Evolutionary conservation across 2,797 vertebrate species (phyloP), one percentile per base, ranked within the genome.

Genomic region (Aldrovandia affinis): DNA sequence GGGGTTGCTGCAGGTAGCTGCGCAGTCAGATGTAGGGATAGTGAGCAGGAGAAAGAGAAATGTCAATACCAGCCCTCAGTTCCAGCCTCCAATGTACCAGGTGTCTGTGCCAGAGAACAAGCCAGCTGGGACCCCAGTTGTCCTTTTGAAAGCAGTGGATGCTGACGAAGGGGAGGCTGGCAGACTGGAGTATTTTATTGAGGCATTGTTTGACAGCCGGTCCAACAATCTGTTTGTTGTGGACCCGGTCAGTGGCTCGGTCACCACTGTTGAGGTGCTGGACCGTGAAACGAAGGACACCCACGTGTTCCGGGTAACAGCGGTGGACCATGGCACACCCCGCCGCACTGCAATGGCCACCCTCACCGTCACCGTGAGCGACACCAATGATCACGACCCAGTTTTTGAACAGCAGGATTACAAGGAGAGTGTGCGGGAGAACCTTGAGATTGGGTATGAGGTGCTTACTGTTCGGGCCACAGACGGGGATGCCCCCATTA

Each of bases 61-160:
- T 70, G 87, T 94, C 57, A 99, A 99, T 89, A 93, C 90, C 30
- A 96, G 95, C 1, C 98, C 98, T 0, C 97, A 99, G 93, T 99
- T 99, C 89, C 96, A 98, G 86, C 96, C 97, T 14, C 96, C 97
- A n/a, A 98, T 97, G 93, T 99, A 99, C 93, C 97, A 99, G 91
- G 97, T 97, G 83, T 94, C 96, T 0, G 97, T 99, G 89, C 93
- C 96, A 0, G 98, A 99, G 92, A 99, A 99, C 90, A 94, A 84
- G 84, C 97, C 96, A 0, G 93, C 95, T 0, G 97, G 97, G 42
- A 98, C 97, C 0, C 84, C 92, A 0, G 98, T 98, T 75, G 95
- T 96, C 1, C 88, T 93, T 83, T 87, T 99, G 83, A 95, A 94
- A 68, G 98, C 98, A 0, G 89, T 95, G 20, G 98, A 99, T 87